Percentiles rank a stretch among this genome's conserved stretches.
Conservation (phyloP, 2,888 invertebrate genomes). For the Mythimna albipuncta region DNA sequence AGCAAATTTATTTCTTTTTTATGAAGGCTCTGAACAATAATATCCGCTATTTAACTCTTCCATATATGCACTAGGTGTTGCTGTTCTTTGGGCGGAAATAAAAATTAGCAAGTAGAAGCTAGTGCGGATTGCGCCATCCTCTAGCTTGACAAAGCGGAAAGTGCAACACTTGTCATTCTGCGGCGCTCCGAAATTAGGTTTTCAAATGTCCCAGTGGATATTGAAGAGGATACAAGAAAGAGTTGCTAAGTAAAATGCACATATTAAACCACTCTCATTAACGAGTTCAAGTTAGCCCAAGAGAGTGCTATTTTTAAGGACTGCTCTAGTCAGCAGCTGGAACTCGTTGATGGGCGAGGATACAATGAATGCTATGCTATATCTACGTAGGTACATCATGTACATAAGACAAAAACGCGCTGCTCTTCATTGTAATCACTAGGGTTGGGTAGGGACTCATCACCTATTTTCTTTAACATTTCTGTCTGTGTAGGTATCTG, state of each 20-base stretch:
- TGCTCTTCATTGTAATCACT: no score
- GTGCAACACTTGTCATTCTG: constrained; percentile 23
- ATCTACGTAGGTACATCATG: no score
- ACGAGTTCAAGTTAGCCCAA: neutral
- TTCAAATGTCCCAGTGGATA: constrained; percentile 26
- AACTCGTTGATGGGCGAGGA: no score
- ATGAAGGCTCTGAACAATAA: neutral
- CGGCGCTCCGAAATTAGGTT: constrained; percentile 21
- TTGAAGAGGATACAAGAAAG: constrained; percentile 1
- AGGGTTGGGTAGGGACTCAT: no score
- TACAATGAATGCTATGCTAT: no score
- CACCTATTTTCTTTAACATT: no score
- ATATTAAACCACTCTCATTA: neutral
- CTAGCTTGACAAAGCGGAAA: constrained; percentile 20
- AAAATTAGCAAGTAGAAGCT: neutral
- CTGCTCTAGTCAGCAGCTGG: no score
- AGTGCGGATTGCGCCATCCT: constrained; percentile 21
- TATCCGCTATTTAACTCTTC: neutral
- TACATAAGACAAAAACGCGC: no score
- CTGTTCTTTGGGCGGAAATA: neutral
- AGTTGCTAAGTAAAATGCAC: neutral
- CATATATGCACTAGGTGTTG: neutral
- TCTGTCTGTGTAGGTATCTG: no score
- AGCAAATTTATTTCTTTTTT: constrained; percentile 8
- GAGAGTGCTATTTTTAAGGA: neutral